Conservation (phyloP, 1,140 invertebrate species). For the Drosophila suzukii region DNA sequence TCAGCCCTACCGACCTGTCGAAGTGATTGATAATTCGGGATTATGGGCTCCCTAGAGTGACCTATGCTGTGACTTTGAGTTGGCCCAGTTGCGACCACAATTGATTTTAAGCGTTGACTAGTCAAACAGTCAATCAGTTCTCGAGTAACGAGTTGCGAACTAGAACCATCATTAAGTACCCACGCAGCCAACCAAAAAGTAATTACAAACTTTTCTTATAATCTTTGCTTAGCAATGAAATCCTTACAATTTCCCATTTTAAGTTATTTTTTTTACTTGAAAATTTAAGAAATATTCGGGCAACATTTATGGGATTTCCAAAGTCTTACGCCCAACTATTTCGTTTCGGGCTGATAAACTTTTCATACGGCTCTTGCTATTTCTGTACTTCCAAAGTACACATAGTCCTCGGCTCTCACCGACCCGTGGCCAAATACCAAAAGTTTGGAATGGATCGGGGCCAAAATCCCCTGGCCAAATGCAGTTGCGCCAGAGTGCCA, state of each 20-base stretch:
- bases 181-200: constrained; percentile 9
- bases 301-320: constrained; percentile 38
- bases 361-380: constrained; percentile 40
- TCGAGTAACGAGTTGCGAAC: background rate
- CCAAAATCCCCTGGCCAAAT: constrained; percentile 8
- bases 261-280: background rate
- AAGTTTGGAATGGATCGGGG: constrained; percentile 13
- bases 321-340: constrained; percentile 19
- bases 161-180: background rate
- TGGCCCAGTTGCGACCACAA: background rate
- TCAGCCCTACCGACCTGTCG: constrained; percentile 17
- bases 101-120: background rate
- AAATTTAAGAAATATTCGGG: constrained; percentile 36
- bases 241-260: background rate
- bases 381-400: constrained; percentile 35
- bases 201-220: constrained; percentile 39
- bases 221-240: constrained; percentile 20
- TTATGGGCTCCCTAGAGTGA: constrained; percentile 12
- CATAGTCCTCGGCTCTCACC: constrained; percentile 16
- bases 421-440: constrained; percentile 22
- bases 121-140: background rate
- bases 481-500: constrained; percentile 1
- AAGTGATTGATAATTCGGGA: constrained; percentile 40
- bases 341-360: constrained; percentile 34
- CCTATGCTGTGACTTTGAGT: background rate